These are phyloP conservation scores for Julus scanicus DNA, from an alignment of 2,888 invertebrate species.

Conservation along the genomic window DNA sequence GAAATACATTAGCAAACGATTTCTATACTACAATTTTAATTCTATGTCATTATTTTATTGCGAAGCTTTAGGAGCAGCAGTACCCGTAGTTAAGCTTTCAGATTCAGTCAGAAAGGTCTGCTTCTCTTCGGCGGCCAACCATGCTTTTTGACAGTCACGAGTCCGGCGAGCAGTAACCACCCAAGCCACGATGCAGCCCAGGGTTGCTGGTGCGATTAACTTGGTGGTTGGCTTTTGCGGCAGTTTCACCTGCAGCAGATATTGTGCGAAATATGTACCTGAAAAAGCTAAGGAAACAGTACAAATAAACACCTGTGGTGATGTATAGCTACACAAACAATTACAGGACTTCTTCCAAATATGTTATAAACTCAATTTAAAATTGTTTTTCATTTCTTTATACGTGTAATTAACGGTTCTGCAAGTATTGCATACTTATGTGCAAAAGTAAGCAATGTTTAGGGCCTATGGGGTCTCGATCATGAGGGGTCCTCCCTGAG, in stretches of 20 bases:
- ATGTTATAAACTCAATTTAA: too few species aligned
- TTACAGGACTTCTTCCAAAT: not conserved
- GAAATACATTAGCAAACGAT: too few species aligned
- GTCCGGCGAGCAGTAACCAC: constrained; percentile 4
- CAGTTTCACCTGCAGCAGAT: not conserved
- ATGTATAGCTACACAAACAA: not conserved
- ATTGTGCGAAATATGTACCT: constrained; percentile 55
- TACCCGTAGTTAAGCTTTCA: not conserved
- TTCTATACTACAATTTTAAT: too few species aligned
- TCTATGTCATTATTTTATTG: not conserved
- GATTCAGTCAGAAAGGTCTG: constrained; percentile 58
- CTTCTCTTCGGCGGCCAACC: constrained; percentile 34
- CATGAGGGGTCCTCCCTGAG: too few species aligned
- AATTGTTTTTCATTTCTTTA: not conserved
- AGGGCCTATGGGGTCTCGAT: too few species aligned
- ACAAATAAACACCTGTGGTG: not conserved
- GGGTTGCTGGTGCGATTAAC: constrained; percentile 12
- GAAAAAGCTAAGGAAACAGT: constrained; percentile 49
- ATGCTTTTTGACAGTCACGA: constrained; percentile 14
- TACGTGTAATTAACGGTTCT: too few species aligned
- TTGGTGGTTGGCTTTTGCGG: constrained; percentile 32
- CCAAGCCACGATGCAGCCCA: not conserved
- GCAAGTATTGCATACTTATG: too few species aligned
- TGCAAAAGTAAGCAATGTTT: too few species aligned
- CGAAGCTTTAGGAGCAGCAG: not conserved